Conservation (phyloP, 2,797 vertebrate genomes). For the Gephyroberyx darwinii region DNA sequence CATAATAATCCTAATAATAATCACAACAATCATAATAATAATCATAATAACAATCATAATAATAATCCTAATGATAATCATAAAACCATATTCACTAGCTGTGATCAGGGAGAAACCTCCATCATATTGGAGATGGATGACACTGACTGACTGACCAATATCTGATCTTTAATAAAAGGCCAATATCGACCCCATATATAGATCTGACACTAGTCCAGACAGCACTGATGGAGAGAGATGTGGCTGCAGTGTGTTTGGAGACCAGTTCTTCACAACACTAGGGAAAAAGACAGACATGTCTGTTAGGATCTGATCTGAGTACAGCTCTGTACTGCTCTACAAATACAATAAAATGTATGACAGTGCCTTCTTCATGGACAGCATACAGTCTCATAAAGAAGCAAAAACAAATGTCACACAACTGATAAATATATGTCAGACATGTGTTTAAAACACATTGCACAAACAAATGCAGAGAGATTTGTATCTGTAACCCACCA, state of each 20-base stretch:
- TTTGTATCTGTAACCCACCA: too few relatives aligned
- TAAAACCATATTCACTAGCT: not conserved
- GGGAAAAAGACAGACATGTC: slow-evolving; percentile 7
- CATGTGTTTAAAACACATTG: too few relatives aligned
- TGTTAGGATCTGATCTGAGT: not conserved
- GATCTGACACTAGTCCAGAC: slow-evolving; percentile 69
- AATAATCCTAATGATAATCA: too few relatives aligned
- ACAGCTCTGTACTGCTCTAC: not conserved
- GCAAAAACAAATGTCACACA: too few relatives aligned
- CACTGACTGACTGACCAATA: not conserved
- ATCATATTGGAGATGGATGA: slow-evolving; percentile 1
- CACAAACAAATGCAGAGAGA: too few relatives aligned
- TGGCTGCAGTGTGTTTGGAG: slow-evolving; percentile 10
- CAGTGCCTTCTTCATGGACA: too few relatives aligned
- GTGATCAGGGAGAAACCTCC: not conserved
- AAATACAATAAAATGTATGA: not conserved
- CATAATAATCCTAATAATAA: too few relatives aligned
- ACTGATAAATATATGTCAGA: too few relatives aligned
- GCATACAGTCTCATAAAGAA: too few relatives aligned
- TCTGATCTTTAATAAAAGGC: not conserved
- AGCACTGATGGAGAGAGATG: not conserved
- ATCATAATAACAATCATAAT: too few relatives aligned
- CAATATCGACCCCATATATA: not conserved
- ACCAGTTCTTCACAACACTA: slow-evolving; percentile 7
- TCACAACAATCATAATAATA: too few relatives aligned